Conservation (phyloP, 2,797 vertebrate species). For the Tenualosa thibaudeaui region DNA sequence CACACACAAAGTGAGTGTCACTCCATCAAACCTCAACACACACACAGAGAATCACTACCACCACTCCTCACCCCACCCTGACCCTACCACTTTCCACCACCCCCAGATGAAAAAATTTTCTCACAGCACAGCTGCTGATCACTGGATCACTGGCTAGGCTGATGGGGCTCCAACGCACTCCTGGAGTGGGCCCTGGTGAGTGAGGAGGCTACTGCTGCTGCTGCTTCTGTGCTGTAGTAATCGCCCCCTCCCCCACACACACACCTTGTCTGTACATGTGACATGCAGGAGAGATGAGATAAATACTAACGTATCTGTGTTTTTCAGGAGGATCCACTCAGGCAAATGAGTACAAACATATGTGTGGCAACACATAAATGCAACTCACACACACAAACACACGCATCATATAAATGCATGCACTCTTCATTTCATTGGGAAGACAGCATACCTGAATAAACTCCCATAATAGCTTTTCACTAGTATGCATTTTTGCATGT, state of each 20-base stretch:
- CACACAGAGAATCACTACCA: too few species aligned
- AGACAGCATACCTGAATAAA: too few species aligned
- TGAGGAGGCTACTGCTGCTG: background rate
- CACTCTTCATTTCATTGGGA: background rate
- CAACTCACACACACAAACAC: background rate
- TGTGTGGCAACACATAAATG: background rate
- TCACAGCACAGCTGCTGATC: conserved; percentile 55
- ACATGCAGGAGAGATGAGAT: background rate
- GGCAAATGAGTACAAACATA: background rate
- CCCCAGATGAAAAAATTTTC: conserved; percentile 57
- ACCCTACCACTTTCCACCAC: background rate
- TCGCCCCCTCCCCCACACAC: background rate
- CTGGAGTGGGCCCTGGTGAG: conserved; percentile 2
- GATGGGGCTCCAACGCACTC: conserved; percentile 22
- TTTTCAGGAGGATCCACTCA: background rate
- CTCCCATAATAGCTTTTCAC: too few species aligned
- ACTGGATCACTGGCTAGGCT: conserved; percentile 32
- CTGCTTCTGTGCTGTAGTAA: background rate
- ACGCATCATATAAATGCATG: background rate
- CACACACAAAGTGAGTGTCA: too few species aligned
- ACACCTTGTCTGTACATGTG: background rate
- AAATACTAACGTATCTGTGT: too few species aligned
- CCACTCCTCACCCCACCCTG: background rate
- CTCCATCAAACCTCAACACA: background rate
- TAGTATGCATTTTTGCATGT: too few species aligned